Evolutionary conservation across 2,888 invertebrate species (phyloP), one percentile per base, ranked within the genome.

Genomic region (Drosophila bunnanda): DNA sequence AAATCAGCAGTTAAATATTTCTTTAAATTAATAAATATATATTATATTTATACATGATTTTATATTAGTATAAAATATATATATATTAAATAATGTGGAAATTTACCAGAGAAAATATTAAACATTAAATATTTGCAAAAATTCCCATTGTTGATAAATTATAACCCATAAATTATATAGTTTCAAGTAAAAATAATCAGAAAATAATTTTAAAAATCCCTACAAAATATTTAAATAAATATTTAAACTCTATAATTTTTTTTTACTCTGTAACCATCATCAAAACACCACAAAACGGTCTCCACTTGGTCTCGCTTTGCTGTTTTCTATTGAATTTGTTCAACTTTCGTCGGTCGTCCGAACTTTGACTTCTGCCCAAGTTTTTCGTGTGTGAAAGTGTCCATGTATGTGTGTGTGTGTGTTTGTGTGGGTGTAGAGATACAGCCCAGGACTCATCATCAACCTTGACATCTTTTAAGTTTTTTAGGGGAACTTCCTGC

Each of bases 401-500:
- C 20, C 43, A 20, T 48, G 62, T 25, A 48, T 34, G 34, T 15
- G 25, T 25, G 28, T 22, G 20, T 34, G 20, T 20, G 20, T 55
- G 28, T n/a, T n/a, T n/a, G n/a, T 30, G 48, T 48, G 10, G 28
- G 17, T 28, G 39, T 9, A 8, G 41, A 50, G 44, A 38, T 53
- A 44, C 54, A 67, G 39, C 38, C 68, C 20, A 50, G 50, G 20
- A 50, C 32, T 52, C 50, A 34, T 68, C 67, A 67, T 67, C 67
- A 67, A 82, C 83, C 83, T 83, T 83, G 89, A 88, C 88, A 86
- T 83, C 77, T 78, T 78, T 78, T 66, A 67, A 75, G 80, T 68
- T 87, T 68, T 68, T 58, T 57, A 52, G 50, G 54, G 57, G 17
- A 17, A n/a, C 13, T 52, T 52, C 15, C 41, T 41, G 9, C 34